Base-by-base conservation (phyloP, 2,888 invertebrate genomes). In the Tigriopus californicus region DNA sequence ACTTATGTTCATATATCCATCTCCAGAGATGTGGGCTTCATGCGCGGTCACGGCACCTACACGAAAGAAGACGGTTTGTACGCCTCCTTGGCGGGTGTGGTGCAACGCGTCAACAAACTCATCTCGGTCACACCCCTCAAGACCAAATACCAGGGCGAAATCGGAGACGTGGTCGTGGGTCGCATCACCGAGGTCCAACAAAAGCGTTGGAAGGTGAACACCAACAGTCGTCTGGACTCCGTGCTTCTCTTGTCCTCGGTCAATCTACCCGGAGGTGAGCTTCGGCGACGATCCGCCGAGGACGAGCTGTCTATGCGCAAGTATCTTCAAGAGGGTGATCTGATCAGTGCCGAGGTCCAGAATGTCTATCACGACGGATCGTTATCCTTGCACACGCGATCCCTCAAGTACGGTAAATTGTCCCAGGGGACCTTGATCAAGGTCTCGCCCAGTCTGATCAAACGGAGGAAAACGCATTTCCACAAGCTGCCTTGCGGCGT, bases 301-400 rank as follows among this genome's bases (percentile, higher is more conserved):
- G 98, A 99, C 76, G 97, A 98, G 70, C 84, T 92, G 69, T 85
- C 88, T 78, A 98, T 98, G 98, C 77, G 97, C 59, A 83, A 85
- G 64, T 92, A 91, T 71, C 74, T 95, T 53, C 82, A 85, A 70
- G 92, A 94, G 73, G 92, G 92, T 18, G 98, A 98, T 73, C 76
- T 98, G 1, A 89, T 98, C 62, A 92, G 92, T 73, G 97, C 95
- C 5, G 95, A 98, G 76, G 95, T 98, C 1, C 94, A 97, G 69
- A 88, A 83, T 69, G 80, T 92, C 5, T 88, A 82, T 69, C 79
- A 82, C 57, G 97, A 98, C 73, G 94, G 97, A 1, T 81, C 88
- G 0, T 73, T 98, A 18, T 88, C 91, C 0, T 72, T 98, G 13
- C 95, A 98, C 68, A 95, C 97, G 0, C 80, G 98, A 69, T 94